These are phyloP conservation scores for Chymomyza procnemis DNA, from an alignment of 2,888 invertebrate genomes.

Conservation along the genomic window DNA sequence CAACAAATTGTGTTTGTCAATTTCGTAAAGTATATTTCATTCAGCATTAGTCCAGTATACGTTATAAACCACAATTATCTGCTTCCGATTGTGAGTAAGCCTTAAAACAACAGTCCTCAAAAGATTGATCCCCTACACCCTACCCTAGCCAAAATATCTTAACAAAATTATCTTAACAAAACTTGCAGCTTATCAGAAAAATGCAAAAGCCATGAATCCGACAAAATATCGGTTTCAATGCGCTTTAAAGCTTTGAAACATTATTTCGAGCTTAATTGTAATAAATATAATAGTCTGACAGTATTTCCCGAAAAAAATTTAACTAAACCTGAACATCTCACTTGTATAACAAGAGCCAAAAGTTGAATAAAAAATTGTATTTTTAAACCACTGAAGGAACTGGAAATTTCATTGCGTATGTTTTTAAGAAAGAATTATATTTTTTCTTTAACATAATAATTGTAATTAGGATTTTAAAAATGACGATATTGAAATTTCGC, in stretches of 20 bases:
- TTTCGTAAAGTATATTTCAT: slow-evolving; percentile 46
- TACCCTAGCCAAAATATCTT: not conserved
- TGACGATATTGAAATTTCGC: too few species aligned
- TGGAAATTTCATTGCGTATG: too few species aligned
- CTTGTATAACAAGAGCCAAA: too few species aligned
- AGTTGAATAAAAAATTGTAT: too few species aligned
- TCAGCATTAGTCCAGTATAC: slow-evolving; percentile 3
- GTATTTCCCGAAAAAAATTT: too few species aligned
- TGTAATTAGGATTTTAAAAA: too few species aligned
- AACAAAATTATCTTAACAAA: not conserved
- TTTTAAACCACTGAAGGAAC: too few species aligned
- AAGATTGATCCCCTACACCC: not conserved
- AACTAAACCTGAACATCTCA: too few species aligned
- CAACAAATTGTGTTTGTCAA: slow-evolving; percentile 33
- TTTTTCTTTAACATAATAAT: too few species aligned
- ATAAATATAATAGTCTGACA: too few species aligned
- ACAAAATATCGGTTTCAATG: not conserved
- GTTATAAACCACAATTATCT: not conserved
- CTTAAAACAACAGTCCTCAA: not conserved
- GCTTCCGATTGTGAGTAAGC: slow-evolving; percentile 3
- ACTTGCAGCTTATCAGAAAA: not conserved
- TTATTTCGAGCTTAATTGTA: not conserved
- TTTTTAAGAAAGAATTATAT: too few species aligned
- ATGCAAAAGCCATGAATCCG: not conserved
- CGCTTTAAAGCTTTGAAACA: too few species aligned